A percentile compares a stretch with the other conserved stretches of the same genome.
Conservation (phyloP, 2,797 vertebrate species). For the Babyrousa celebensis region DNA sequence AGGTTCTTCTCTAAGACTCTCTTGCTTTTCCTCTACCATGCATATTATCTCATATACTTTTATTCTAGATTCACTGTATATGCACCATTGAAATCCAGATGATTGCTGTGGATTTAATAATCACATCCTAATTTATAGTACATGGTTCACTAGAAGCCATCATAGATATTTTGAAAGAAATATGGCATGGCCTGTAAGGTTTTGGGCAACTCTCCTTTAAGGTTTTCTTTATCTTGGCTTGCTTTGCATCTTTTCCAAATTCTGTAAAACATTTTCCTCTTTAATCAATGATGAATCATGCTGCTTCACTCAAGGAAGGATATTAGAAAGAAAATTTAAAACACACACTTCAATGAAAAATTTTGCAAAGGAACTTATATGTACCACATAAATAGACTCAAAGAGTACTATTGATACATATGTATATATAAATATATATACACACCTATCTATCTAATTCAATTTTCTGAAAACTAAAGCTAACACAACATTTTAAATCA, state of each 20-base stretch:
- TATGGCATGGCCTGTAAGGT: background rate
- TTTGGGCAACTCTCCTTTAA: background rate
- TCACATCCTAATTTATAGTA: background rate
- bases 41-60: background rate
- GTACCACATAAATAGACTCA: too few relatives aligned
- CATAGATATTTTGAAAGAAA: background rate
- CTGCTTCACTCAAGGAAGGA: background rate
- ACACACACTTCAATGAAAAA: too few relatives aligned
- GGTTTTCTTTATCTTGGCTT: background rate
- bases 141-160: background rate
- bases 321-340: background rate
- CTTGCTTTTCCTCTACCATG: background rate
- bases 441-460: too few relatives aligned
- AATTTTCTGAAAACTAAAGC: too few relatives aligned
- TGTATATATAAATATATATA: too few relatives aligned
- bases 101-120: background rate
- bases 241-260: background rate
- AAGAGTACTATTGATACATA: too few relatives aligned
- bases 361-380: too few relatives aligned
- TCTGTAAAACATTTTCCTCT: background rate
- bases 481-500: too few relatives aligned
- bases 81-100: background rate
- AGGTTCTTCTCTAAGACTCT: background rate
- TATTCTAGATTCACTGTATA: background rate
- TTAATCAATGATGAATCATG: background rate